Conservation (phyloP, 2,113 vertebrate species). For the Chamaea fasciata region DNA sequence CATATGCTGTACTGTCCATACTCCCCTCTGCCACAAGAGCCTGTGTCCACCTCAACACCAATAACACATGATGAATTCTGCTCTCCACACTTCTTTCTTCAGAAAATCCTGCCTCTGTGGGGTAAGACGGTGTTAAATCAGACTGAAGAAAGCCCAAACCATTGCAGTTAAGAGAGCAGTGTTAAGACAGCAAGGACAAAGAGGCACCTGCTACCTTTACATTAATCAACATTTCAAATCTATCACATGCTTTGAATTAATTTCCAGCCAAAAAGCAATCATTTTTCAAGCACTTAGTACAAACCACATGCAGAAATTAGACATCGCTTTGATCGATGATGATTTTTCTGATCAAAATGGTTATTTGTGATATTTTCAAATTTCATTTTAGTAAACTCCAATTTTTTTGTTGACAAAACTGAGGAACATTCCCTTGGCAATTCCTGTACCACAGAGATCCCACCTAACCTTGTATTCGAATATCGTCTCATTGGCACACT, state of each 20-base stretch:
- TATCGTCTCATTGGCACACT: neutral
- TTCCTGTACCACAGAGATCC: neutral
- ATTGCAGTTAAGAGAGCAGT: neutral
- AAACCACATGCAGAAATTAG: neutral
- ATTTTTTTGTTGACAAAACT: conserved; percentile 46
- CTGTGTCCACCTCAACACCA: neutral
- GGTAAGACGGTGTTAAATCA: neutral
- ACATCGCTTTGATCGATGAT: neutral
- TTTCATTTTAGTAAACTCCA: conserved; percentile 9
- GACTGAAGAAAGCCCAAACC: neutral
- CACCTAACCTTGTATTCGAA: neutral
- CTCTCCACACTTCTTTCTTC: neutral
- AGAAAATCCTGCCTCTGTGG: neutral
- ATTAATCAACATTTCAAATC: conserved; percentile 4
- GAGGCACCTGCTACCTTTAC: neutral
- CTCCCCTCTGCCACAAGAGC: neutral
- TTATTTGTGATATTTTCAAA: conserved; percentile 5
- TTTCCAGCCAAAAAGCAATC: conserved; percentile 7
- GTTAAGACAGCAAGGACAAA: neutral
- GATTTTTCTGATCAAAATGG: neutral
- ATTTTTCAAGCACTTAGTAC: neutral
- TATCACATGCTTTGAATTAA: neutral
- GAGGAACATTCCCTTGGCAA: neutral
- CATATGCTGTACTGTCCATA: neutral
- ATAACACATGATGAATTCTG: neutral